Conservation (phyloP, 2,888 invertebrate species). For the Amiota minor region DNA sequence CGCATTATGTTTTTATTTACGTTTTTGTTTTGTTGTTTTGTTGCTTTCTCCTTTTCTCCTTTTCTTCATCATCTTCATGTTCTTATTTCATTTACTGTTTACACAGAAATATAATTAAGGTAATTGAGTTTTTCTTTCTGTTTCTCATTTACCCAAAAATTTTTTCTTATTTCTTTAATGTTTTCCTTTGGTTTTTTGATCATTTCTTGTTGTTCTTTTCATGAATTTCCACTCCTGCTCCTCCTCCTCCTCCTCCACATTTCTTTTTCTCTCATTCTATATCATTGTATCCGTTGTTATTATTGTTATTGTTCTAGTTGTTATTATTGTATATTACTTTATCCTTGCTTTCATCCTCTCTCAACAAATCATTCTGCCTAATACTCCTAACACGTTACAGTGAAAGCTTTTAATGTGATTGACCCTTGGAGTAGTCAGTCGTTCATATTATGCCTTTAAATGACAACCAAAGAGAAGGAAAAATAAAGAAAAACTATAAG, state of each 20-base stretch:
- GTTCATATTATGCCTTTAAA: conserved; percentile 8
- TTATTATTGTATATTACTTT: background rate
- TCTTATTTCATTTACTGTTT: conserved; percentile 30
- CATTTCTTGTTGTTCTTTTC: conserved; percentile 31
- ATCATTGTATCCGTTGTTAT: background rate
- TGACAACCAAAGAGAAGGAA: background rate
- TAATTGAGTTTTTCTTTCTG: conserved; percentile 49
- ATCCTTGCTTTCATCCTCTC: background rate
- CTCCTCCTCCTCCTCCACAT: background rate
- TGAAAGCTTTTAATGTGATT: conserved; percentile 33
- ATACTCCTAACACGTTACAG: background rate
- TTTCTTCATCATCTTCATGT: too few species aligned
- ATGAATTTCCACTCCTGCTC: conserved; percentile 13
- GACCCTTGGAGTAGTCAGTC: conserved; percentile 31
- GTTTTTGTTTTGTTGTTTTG: background rate
- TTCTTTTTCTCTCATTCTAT: background rate
- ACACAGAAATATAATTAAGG: conserved; percentile 46
- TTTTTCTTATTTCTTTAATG: background rate
- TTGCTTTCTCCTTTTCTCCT: background rate
- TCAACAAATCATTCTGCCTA: background rate
- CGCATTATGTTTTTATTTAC: background rate
- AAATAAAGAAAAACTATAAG: background rate
- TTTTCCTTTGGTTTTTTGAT: background rate
- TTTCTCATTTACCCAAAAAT: background rate
- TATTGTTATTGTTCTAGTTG: background rate